Evolutionary conservation across 2,888 invertebrate species (phyloP).

Genomic region (Himalopsyche tibetana): DNA sequence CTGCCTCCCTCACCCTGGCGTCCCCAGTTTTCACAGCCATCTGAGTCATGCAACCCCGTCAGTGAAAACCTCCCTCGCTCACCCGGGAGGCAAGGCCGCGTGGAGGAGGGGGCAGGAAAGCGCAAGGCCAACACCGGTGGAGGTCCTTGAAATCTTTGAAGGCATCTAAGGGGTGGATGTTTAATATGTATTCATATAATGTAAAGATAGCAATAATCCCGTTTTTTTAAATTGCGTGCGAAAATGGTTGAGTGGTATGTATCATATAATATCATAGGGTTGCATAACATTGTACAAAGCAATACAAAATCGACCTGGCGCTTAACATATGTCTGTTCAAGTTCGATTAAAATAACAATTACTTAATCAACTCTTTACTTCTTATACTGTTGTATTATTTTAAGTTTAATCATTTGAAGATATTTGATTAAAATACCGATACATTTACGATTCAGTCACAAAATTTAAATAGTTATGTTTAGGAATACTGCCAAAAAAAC

Average conservation of each 20-base stretch:
- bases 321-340: too few species aligned
- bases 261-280: too few species aligned
- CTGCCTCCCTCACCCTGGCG: neutral
- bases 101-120: neutral
- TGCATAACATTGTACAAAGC: too few species aligned
- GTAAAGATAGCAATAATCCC: neutral
- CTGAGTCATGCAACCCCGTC: constrained; percentile 27
- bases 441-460: too few species aligned
- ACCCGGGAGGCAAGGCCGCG: constrained; percentile 18
- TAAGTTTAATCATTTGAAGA: too few species aligned
- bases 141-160: neutral
- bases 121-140: neutral
- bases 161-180: neutral
- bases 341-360: too few species aligned
- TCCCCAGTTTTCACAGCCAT: neutral
- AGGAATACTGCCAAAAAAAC: too few species aligned
- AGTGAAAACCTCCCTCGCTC: neutral
- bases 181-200: neutral
- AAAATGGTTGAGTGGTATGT: neutral
- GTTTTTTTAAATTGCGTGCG: neutral
- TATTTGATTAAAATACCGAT: too few species aligned
- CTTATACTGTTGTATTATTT: too few species aligned
- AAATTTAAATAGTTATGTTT: too few species aligned
- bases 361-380: too few species aligned
- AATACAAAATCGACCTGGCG: too few species aligned